Conservation (phyloP, 2,797 vertebrate genomes). For the Rhinatrema bivittatum region DNA sequence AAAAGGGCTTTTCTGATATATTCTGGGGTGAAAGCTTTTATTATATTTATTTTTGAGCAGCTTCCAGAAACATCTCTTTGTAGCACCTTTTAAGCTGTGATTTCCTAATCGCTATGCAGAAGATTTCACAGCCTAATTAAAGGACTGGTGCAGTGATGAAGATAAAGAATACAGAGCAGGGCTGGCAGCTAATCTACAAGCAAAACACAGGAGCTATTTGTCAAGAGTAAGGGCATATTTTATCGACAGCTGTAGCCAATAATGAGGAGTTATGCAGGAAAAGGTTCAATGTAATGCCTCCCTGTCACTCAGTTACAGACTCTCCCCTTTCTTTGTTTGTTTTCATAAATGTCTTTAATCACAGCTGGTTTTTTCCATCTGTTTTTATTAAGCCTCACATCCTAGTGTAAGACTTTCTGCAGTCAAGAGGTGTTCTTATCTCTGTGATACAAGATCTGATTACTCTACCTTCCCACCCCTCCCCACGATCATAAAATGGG, state of each 20-base stretch:
- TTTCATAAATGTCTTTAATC: too few relatives aligned
- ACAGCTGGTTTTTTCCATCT: constrained; percentile 19
- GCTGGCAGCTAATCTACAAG: constrained; percentile 55
- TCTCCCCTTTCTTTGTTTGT: too few relatives aligned
- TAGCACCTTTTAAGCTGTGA: constrained; percentile 55
- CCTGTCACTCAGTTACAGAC: constrained; percentile 34
- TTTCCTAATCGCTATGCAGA: constrained; percentile 64
- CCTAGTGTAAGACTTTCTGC: constrained; percentile 31
- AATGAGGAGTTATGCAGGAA: constrained; percentile 48
- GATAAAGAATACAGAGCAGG: constrained; percentile 62
- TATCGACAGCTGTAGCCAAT: constrained; percentile 63
- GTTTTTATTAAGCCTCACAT: constrained; percentile 29
- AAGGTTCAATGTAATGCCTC: constrained; percentile 54
- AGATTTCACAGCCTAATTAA: constrained; percentile 59
- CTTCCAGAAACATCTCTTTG: constrained; percentile 51
- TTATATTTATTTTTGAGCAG: constrained; percentile 45
- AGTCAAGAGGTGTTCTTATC: too few relatives aligned
- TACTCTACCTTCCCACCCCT: too few relatives aligned
- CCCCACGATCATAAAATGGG: too few relatives aligned
- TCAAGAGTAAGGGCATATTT: constrained; percentile 58
- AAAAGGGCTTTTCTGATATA: constrained; percentile 21
- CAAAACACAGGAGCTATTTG: constrained; percentile 57
- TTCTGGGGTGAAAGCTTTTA: constrained; percentile 41
- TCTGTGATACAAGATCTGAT: too few relatives aligned
- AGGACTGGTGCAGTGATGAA: constrained; percentile 57